Base-by-base conservation (phyloP, 1,140 invertebrate species). In the Druon quercuslanigerum region DNA sequence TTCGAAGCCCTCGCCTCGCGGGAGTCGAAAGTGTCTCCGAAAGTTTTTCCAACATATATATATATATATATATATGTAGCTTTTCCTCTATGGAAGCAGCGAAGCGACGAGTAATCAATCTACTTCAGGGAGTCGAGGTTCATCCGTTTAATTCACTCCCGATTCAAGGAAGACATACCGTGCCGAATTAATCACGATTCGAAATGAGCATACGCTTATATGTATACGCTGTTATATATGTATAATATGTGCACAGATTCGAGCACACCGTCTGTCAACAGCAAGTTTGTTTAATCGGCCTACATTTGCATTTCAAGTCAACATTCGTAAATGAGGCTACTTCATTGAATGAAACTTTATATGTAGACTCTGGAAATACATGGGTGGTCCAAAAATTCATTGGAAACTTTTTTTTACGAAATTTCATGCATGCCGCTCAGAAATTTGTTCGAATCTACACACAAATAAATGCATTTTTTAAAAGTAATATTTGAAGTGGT, bases 1-100 rank as follows among this genome's bases (percentile, higher is more conserved):
- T 72, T 72, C 46, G 51, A 72, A 76, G 50, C 71, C 70, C 75
- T 50, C 75, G 25, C 70, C 75, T 50, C 75, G 25, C 60, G 60
- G 33, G 60, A 66, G 14, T 66, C 60, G 25, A 66, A 46, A 66
- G 60, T 66, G 13, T 66, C 33, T 40, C 60, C 25, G 60, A 66
- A 66, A 66, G 60, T 66, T 66, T 66, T 40, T 33, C 14, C 20
- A 66, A 66, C 60, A 11, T 46, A 66, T n/a, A n/a, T n/a, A n/a
- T n/a, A n/a, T n/a, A n/a, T n/a, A n/a, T n/a, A n/a, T n/a, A n/a
- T n/a, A n/a, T 40, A 11, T 46, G 33, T 40, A n/a, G 60, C 33
- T 46, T 66, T 66, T 66, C 60, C 60, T 66, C 46, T 66, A 46
- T 46, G 20, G n/a, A 66, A 40, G 60, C 60, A 66, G 40, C 60